These are phyloP conservation scores for Patella vulgata DNA, from an alignment of 1,140 invertebrate species.

Conservation along the genomic window DNA sequence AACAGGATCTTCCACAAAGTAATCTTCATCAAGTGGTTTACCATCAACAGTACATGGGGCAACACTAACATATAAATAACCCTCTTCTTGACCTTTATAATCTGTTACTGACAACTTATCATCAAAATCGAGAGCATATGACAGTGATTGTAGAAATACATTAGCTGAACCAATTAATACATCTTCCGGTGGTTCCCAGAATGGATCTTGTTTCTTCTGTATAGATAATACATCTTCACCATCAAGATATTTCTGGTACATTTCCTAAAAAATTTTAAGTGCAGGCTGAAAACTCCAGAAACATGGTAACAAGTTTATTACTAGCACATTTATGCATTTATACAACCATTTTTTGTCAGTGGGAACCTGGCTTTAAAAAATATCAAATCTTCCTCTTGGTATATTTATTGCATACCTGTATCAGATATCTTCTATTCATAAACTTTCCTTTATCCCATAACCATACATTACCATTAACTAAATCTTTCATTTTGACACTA, in stretches of 20 bases:
- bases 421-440: conserved; percentile 66
- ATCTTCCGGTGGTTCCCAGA: conserved; percentile 68
- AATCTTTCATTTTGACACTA: conserved; percentile 68
- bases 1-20: conserved; percentile 63
- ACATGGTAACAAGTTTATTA: not conserved
- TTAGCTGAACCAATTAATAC: conserved; percentile 64
- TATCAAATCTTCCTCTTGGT: too few relatives aligned
- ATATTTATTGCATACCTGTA: conserved; percentile 64
- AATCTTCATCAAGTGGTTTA: conserved; percentile 61
- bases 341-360: too few relatives aligned
- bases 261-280: conserved; percentile 47
- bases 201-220: conserved; percentile 65
- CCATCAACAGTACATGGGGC: conserved; percentile 66
- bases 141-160: conserved; percentile 65
- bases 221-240: conserved; percentile 61
- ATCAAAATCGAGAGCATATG: conserved; percentile 65
- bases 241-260: conserved; percentile 66
- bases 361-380: too few relatives aligned
- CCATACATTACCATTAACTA: conserved; percentile 66
- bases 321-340: too few relatives aligned
- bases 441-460: conserved; percentile 67
- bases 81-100: conserved; percentile 66
- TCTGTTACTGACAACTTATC: conserved; percentile 62
- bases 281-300: not conserved
- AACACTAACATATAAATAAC: conserved; percentile 57